Evolutionary conservation across 2,113 vertebrate species (phyloP).

Genomic region (Argyrosomus japonicus): DNA sequence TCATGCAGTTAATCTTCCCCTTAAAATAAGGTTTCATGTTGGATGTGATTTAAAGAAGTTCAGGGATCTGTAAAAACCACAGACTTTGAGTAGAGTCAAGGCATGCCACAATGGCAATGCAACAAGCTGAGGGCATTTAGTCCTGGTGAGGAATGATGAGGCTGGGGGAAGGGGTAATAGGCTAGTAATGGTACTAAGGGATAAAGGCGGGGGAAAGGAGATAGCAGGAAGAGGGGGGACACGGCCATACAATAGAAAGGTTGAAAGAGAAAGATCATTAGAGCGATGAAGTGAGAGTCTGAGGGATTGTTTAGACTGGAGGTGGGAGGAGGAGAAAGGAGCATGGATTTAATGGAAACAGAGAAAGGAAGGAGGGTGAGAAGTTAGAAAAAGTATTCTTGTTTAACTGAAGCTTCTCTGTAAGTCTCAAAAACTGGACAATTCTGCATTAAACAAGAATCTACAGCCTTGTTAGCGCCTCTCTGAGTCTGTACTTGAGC

Average conservation of each 20-base stretch:
- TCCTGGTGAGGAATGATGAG: conserved; percentile 23
- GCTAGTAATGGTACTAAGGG: conserved; percentile 18
- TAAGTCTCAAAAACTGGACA: not conserved
- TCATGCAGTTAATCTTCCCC: not conserved
- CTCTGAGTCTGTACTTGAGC: not conserved
- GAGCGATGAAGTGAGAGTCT: conserved; percentile 35
- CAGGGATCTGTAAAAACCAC: not conserved
- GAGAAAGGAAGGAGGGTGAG: not conserved
- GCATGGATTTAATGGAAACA: not conserved
- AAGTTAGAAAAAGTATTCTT: conserved; percentile 8
- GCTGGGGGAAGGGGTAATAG: conserved; percentile 27
- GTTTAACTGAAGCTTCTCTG: not conserved
- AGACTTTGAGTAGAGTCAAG: not conserved
- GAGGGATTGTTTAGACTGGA: conserved; percentile 27
- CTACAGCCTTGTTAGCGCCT: not conserved
- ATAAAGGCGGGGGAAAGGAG: conserved; percentile 18
- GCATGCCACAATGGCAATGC: not conserved
- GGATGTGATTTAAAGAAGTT: conserved; percentile 12
- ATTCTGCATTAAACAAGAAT: not conserved
- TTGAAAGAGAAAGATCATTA: conserved; percentile 35
- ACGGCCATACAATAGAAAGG: conserved; percentile 8
- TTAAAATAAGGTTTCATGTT: conserved; percentile 12
- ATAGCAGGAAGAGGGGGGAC: conserved; percentile 19
- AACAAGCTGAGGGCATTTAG: conserved; percentile 6
- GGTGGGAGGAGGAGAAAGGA: not conserved